Evolutionary conservation across 2,113 vertebrate species (phyloP).

Genomic region (Larimichthys crocea): DNA sequence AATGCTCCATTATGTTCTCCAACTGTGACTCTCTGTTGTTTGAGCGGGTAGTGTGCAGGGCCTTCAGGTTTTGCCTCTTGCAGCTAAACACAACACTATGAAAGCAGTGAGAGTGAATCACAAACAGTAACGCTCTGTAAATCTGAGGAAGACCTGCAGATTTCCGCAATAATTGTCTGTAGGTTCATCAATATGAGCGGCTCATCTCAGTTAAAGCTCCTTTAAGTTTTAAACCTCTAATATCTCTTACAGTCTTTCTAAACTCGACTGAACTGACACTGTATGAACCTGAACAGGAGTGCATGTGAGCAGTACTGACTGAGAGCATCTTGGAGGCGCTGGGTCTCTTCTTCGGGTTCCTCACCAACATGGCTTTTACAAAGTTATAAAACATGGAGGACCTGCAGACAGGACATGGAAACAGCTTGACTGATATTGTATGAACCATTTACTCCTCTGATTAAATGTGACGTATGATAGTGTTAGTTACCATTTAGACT

Average conservation of each 20-base stretch:
- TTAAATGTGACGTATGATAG: neutral
- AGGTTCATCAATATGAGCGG: no score
- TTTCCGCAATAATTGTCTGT: no score
- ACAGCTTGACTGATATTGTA: neutral
- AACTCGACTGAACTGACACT: rapidly evolving
- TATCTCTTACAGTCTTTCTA: neutral
- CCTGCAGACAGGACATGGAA: slow-evolving; percentile 75
- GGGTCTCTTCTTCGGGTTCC: slow-evolving; percentile 92
- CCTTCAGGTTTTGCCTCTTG: no score
- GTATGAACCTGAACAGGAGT: neutral
- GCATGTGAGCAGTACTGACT: slow-evolving; percentile 76
- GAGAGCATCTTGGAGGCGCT: slow-evolving; percentile 89
- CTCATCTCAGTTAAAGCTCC: no score
- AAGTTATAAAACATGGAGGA: slow-evolving; percentile 91
- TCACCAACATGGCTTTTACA: slow-evolving; percentile 90
- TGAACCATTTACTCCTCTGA: no score
- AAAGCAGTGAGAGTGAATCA: no score
- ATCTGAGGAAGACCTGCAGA: no score
- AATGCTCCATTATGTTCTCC: no score
- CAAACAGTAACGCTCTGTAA: no score
- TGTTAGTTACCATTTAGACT: slow-evolving; percentile 87
- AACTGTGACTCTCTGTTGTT: no score
- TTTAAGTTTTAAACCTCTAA: neutral
- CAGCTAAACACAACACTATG: no score
- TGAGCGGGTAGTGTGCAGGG: no score